Evolutionary conservation across 2,888 invertebrate species (phyloP).

Genomic region (Cepaea hortensis): DNA sequence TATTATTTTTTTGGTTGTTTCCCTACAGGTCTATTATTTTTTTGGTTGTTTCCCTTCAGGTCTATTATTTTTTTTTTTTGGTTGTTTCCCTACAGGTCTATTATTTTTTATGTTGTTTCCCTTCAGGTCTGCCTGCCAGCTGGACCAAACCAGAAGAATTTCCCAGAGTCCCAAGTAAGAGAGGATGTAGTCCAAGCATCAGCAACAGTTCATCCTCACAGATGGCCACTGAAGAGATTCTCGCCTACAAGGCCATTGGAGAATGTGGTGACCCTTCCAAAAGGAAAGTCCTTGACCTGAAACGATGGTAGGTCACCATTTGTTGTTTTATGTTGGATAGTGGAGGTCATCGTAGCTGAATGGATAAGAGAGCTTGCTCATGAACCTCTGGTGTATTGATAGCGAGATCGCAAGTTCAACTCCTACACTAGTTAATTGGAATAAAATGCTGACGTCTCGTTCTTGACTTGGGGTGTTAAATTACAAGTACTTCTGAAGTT

Average conservation of each 20-base stretch:
- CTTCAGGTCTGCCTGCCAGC: slow-evolving; percentile 45
- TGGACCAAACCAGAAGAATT: slow-evolving; percentile 23
- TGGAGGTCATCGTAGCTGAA: too few relatives aligned
- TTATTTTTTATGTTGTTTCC: not conserved
- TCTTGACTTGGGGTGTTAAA: not conserved
- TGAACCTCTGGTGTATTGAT: too few relatives aligned
- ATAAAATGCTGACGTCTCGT: too few relatives aligned
- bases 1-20: too few relatives aligned
- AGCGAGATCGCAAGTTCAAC: too few relatives aligned
- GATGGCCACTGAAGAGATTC: not conserved
- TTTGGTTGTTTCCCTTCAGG: too few relatives aligned
- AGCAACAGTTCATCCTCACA: not conserved
- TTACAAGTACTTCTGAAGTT: not conserved
- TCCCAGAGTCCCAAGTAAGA: too few relatives aligned
- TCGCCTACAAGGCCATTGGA: slow-evolving; percentile 56
- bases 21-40: too few relatives aligned
- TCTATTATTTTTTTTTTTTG: too few relatives aligned
- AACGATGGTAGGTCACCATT: slow-evolving; percentile 62
- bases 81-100: too few relatives aligned
- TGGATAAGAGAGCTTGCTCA: too few relatives aligned
- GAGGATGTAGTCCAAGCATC: not conserved
- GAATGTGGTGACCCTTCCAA: slow-evolving; percentile 59
- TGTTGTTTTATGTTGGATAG: not conserved
- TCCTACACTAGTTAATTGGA: too few relatives aligned
- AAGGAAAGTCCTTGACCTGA: slow-evolving; percentile 66